Base-by-base conservation (phyloP, 2,888 invertebrate genomes). In the Mythimna loreyi region DNA sequence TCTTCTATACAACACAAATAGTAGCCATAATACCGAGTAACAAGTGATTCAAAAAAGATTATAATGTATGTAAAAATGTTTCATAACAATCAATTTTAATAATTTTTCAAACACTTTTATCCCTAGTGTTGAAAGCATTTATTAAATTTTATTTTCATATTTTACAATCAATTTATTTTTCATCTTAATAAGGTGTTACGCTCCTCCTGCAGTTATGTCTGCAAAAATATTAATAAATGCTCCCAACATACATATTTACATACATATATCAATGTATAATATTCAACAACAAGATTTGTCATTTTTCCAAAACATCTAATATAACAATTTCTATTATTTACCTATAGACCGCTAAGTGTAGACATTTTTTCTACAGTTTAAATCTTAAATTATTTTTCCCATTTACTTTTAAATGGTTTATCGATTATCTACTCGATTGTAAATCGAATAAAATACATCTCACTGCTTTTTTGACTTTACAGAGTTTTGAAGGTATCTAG, bases 221-320 rank as follows among this genome's bases (percentile, higher is more conserved):
- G n/a, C 25, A 60, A 49, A 56, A 50, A 61, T 71, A 64, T 64
- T 50, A 64, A 58, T 78, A 78, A 57, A 79, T 81, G 80, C 75
- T 79, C 43, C 30, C 75, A 85, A 78, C 70, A 75, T 33, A 61
- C 30, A 49, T 68, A 65, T 19, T 68, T 36, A 74, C 76, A 67
- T 77, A 78, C 72, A 77, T 70, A 73, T 83, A 74, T 80, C 67
- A 83, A 83, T 80, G 81, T 84, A 81, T 80, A 75, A 81, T 72
- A 47, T 80, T 89, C 87, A 92, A 92, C 92, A 93, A 93, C 90
- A 91, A 91, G 90, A 88, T 86, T 89, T 89, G 90, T 84, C 47
- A 85, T 89, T 88, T 84, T 82, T 59, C 74, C 82, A 88, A 89
- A 92, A 91, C 90, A 88, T 88, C 90, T 92, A 93, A 81, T 86